Base-by-base conservation (phyloP, 2,113 vertebrate genomes). In the Brevimyrus niger region DNA sequence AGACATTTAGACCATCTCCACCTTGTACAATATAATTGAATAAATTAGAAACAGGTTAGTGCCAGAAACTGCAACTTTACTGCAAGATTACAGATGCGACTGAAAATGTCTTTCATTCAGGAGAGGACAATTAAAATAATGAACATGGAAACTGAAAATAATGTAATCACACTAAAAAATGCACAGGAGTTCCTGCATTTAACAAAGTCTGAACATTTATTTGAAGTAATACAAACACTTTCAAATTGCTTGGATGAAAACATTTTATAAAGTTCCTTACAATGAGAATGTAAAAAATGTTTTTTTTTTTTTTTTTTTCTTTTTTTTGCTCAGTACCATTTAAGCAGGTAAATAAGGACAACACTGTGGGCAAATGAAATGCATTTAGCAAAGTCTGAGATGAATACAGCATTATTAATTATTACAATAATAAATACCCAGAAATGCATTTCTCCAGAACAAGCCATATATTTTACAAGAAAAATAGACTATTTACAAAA, bases 211-310 rank as follows among this genome's bases (percentile, higher is more conserved):
- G 93, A 93, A 94, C 89, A 93, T 97, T 97, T 97, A 96, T 97
- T 97, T 96, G 96, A 96, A 97, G 97, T 96, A 96, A 97, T 97
- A 96, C 96, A 96, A 96, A 96, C 95, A 96, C 97, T 96, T 97
- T 97, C 95, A 96, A 96, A 97, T 97, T 96, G 96, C 96, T 96
- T 95, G 91, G 93, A 97, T 97, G 97, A 96, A 91, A 95, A 96
- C 94, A 95, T 96, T 95, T 95, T 95, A 92, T 91, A 94, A 96
- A 96, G 69, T 48, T 92, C 69, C 65, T 91, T 93, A 91, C 91
- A 93, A 94, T 92, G 93, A 96, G 96, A 94, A 93, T 94, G 94
- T 95, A 94, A 93, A 94, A 95, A 95, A 88, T 55, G 7, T 13
- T 47, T 23, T 42, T 19, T 42, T 8, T 42, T 76, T 23, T 15